Evolutionary conservation across 2,888 invertebrate species (phyloP), one percentile per base, ranked within the genome.

Genomic region (Seira musarum): DNA sequence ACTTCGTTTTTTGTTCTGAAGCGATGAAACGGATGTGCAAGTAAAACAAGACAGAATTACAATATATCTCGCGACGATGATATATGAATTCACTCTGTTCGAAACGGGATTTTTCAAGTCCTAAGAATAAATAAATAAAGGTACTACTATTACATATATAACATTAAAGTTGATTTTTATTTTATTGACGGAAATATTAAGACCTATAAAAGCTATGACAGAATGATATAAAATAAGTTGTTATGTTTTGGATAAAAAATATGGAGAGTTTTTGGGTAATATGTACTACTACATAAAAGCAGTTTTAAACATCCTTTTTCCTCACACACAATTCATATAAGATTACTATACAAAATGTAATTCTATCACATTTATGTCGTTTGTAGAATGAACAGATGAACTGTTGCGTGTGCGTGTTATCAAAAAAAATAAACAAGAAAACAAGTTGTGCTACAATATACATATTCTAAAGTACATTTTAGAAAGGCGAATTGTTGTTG

Each of bases 351-450:
- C 24, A 65, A 25, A 60, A 8, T 13, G 57, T 22, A 65, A 61
- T 40, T 78, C 68, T 72, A 71, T 60, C 30, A 30, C 30, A 80
- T 30, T 70, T 74, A 70, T 66, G 74, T 70, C 79, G 73, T 69
- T 30, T 70, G 80, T 80, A 80, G 80, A 70, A 80, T 67, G 65
- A 70, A 80, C 69, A 64, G 60, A 80, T 80, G 80, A 80, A 80
- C 80, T 74, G 30, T 30, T 80, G 80, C 74, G 74, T 60, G 68
- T 80, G 68, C 66, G 70, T 72, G 74, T 74, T 72, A 61, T 30
- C 30, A 30, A 30, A 30, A 30, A 30, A 30, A 53, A 53, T 73
- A 49, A 71, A 71, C 24, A 64, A 71, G 49, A 66, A 69, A 77
- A 80, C 72, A 71, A 65, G 74, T 74, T 80, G 80, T 80, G 70